These are phyloP conservation scores for Agrenia bidenticulata DNA, from an alignment of 2,888 invertebrate genomes.

Conservation along the genomic window DNA sequence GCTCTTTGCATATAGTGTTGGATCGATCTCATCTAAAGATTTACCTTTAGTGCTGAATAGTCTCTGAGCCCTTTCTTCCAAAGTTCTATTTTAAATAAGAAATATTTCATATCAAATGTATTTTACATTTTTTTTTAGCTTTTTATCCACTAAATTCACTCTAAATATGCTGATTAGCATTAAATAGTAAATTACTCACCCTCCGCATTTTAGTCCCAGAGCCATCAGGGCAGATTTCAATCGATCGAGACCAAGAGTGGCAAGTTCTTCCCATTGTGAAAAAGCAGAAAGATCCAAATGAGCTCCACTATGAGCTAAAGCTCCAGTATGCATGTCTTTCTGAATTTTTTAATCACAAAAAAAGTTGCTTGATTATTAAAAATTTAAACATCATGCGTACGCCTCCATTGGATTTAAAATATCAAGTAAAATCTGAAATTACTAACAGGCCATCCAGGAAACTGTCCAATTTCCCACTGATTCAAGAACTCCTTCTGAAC, in stretches of 20 bases:
- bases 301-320: constrained; percentile 89
- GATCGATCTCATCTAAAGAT: constrained; percentile 81
- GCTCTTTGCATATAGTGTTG: constrained; percentile 85
- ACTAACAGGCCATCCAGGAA: constrained; percentile 90
- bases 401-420: not conserved
- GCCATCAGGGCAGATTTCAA: constrained; percentile 97
- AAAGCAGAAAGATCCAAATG: constrained; percentile 98
- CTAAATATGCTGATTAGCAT: not conserved
- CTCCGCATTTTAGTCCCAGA: constrained; percentile 95
- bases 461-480: constrained; percentile 85
- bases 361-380: not conserved
- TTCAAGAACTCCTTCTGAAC: constrained; percentile 77
- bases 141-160: not conserved
- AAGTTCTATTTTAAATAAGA: constrained; percentile 62
- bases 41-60: constrained; percentile 92
- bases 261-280: constrained; percentile 94
- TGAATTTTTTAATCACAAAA: constrained; percentile 54
- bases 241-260: constrained; percentile 93
- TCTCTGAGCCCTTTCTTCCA: constrained; percentile 95
- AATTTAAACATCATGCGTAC: not conserved
- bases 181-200: constrained; percentile 58
- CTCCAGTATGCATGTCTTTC: constrained; percentile 88
- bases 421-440: not conserved
- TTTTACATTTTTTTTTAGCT: not conserved
- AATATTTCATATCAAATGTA: not conserved